Base-by-base conservation (phyloP, 2,888 invertebrate genomes). In the Nezara viridula region DNA sequence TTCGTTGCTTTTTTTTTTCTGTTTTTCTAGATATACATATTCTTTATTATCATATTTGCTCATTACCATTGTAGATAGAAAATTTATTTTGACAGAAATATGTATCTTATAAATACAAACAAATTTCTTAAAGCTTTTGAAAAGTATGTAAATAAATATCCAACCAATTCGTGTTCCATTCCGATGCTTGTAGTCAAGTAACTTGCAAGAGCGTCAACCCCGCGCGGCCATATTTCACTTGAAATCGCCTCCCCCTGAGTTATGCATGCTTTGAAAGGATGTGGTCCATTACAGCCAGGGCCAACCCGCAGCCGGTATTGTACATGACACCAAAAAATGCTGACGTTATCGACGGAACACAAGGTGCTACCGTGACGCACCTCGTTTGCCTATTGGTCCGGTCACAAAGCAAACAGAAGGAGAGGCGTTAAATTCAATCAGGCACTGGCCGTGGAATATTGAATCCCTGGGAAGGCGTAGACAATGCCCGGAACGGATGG, bases 351-450 rank as follows among this genome's bases (percentile, higher is more conserved):
- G 81, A 14, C 4, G 44, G 44, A 44, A 81, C 81, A 81, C 44
- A 47, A 77, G 44, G 81, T 44, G 44, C 44, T 40, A 81, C 44
- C 81, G 81, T 81, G 81, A 81, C 40, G 81, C 81, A 37, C 66
- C 66, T 73, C 81, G 81, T 40, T 81, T 81, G 81, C 44, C 81
- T 81, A 47, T 81, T 81, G 81, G 44, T 81, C 44, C 44, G 44
- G 88, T 55, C 88, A 88, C 88, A 88, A 88, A 88, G 88, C 88
- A 88, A 88, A 88, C 88, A 88, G 88, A 88, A 88, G 88, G 66
- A 66, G 21, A 21, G 60, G 88, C 88, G 88, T 88, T 88, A 88
- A 88, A 88, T 88, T 88, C 88, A 88, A 88, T 88, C 88, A 88
- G 88, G 37, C 40, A 66, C 49, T 21, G 66, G 60, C 88, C 88